These are phyloP conservation scores for Plectus sambesii DNA, from an alignment of 1,140 invertebrate genomes.

Conservation along the genomic window DNA sequence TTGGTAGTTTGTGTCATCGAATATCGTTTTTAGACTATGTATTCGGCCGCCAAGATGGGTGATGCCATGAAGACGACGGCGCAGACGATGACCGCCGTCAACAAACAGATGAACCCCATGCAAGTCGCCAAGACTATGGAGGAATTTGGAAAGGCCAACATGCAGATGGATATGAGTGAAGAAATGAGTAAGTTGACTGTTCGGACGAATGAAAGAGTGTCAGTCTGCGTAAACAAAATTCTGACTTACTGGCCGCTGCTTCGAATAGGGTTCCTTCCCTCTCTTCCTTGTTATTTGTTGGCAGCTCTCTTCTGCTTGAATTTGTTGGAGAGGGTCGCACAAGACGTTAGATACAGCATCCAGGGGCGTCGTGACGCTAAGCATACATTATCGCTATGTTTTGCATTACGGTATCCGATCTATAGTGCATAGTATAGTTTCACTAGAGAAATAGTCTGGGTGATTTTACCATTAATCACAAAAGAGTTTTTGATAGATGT, in stretches of 20 bases:
- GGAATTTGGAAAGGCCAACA: slow-evolving; percentile 66
- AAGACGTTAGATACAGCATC: too few relatives aligned
- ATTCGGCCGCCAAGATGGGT: slow-evolving; percentile 70
- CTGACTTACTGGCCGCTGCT: slow-evolving; percentile 1
- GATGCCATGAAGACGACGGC: slow-evolving; percentile 68
- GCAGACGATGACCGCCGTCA: slow-evolving; percentile 70
- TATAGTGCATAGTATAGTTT: too few relatives aligned
- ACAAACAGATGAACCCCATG: slow-evolving; percentile 72
- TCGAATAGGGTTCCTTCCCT: too few relatives aligned
- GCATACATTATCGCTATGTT: too few relatives aligned
- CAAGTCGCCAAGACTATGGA: slow-evolving; percentile 66
- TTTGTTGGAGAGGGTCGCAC: too few relatives aligned
- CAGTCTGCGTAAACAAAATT: slow-evolving; percentile 5
- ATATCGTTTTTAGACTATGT: slow-evolving; percentile 59
- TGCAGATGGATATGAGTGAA: slow-evolving; percentile 83
- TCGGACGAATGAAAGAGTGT: background rate
- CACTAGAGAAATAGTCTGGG: too few relatives aligned
- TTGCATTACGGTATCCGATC: too few relatives aligned
- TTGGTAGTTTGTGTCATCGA: slow-evolving; percentile 11
- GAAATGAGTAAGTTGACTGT: slow-evolving; percentile 76
- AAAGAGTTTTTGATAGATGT: too few relatives aligned
- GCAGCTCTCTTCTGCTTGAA: too few relatives aligned
- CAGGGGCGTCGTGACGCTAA: too few relatives aligned
- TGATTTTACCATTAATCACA: too few relatives aligned
- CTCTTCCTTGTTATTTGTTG: too few relatives aligned